Conservation (phyloP, 2,113 vertebrate species). For the Tricholaema leucomelas region DNA sequence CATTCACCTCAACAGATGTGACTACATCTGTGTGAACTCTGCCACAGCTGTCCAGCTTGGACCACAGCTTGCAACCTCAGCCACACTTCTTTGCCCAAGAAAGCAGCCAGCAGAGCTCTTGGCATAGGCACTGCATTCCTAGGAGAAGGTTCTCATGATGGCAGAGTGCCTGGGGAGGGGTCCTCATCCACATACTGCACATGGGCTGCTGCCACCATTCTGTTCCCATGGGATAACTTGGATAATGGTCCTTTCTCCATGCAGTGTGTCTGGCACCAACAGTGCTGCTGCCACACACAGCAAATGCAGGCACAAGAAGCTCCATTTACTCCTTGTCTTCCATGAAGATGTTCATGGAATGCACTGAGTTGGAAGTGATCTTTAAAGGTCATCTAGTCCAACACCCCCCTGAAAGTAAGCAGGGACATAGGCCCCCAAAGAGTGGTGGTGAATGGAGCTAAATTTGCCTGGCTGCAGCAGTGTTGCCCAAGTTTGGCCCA, state of each 20-base stretch:
- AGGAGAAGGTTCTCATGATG: neutral
- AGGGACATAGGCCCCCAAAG: no score
- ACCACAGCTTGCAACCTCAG: neutral
- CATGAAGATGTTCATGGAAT: neutral
- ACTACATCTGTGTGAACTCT: neutral
- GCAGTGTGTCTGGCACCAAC: neutral
- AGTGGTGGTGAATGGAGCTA: no score
- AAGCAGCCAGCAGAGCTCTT: neutral
- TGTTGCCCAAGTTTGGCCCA: no score
- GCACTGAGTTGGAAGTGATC: no score
- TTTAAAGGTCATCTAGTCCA: no score
- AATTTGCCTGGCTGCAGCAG: no score
- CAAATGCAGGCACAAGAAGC: neutral
- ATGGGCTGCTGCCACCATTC: accelerated
- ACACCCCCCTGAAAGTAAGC: no score
- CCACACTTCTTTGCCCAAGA: neutral
- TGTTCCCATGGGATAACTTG: neutral
- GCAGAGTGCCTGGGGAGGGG: neutral
- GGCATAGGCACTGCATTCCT: neutral
- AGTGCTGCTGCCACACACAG: neutral
- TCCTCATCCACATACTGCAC: neutral
- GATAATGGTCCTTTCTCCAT: neutral
- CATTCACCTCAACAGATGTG: accelerated
- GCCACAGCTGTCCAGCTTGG: neutral
- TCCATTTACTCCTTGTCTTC: neutral